Evolutionary conservation across 2,797 vertebrate species (phyloP).

Genomic region (Cyprinella venusta): DNA sequence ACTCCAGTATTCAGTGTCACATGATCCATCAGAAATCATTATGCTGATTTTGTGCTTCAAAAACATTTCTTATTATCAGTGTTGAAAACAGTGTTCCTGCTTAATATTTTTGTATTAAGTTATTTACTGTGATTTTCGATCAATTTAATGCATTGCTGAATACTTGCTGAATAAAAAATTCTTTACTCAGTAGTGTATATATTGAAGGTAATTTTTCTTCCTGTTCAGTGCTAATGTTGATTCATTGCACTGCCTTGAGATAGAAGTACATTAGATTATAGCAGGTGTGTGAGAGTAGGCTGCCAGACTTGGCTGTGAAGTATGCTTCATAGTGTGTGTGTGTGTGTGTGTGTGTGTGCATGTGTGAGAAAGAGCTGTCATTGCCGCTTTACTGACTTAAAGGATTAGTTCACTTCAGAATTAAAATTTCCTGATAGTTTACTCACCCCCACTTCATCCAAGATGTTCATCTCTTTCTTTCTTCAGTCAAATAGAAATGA

Average conservation of each 20-base stretch:
- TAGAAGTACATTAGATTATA: conserved; percentile 33
- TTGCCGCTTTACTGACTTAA: conserved; percentile 41
- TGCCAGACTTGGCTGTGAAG: conserved; percentile 33
- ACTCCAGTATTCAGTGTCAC: background rate
- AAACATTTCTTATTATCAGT: background rate
- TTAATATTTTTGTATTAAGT: background rate
- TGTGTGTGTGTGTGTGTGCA: background rate
- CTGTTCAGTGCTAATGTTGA: background rate
- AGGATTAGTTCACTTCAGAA: no score
- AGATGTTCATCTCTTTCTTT: no score
- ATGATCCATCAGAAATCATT: background rate
- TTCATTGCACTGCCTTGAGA: background rate
- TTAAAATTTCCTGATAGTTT: no score
- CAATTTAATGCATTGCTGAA: background rate
- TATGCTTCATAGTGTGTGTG: background rate
- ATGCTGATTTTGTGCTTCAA: background rate
- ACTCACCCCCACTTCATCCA: no score
- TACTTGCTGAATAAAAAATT: no score
- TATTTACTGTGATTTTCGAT: background rate
- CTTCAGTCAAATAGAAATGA: no score
- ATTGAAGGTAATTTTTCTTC: background rate
- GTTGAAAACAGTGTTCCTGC: background rate
- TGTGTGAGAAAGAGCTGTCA: conserved; percentile 52
- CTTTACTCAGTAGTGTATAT: background rate
- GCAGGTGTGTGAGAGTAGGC: conserved; percentile 17